Evolutionary conservation across 2,797 vertebrate genomes (phyloP).

Genomic region (Lacerta agilis): DNA sequence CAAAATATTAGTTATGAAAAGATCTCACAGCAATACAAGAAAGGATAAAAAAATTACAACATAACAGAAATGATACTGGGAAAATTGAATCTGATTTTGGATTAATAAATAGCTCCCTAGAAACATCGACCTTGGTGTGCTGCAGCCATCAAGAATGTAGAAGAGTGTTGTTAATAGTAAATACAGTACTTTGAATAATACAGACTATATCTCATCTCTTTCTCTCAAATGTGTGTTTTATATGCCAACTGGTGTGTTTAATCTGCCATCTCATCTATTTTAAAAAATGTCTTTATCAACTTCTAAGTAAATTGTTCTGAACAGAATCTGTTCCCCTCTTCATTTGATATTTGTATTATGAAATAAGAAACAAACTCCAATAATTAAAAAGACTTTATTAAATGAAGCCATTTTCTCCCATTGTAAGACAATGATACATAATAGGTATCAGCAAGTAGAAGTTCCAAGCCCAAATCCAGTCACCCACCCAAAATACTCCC

Average conservation of each 20-base stretch:
- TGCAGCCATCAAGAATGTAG: not conserved
- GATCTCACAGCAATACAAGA: not conserved
- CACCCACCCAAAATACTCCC: not conserved
- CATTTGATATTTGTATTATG: not conserved
- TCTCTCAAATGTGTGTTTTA: not conserved
- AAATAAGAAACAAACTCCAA: constrained; percentile 2
- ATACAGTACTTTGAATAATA: not conserved
- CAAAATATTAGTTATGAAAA: not conserved
- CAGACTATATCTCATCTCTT: not conserved
- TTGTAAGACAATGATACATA: accelerated
- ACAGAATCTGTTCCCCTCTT: not conserved
- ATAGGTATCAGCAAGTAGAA: not conserved
- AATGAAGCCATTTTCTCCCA: not conserved
- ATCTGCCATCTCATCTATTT: not conserved
- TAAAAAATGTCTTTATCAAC: accelerated
- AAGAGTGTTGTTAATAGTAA: not conserved
- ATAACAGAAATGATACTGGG: not conserved
- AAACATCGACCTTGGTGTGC: not conserved
- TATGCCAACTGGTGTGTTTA: not conserved
- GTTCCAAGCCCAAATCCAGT: not conserved
- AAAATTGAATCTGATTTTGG: not conserved
- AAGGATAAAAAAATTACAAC: not conserved
- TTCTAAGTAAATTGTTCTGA: not conserved
- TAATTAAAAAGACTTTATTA: constrained; percentile 57
- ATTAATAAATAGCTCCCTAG: not conserved